Conservation (phyloP, 1,140 invertebrate genomes). For the Diabrotica undecimpunctata region DNA sequence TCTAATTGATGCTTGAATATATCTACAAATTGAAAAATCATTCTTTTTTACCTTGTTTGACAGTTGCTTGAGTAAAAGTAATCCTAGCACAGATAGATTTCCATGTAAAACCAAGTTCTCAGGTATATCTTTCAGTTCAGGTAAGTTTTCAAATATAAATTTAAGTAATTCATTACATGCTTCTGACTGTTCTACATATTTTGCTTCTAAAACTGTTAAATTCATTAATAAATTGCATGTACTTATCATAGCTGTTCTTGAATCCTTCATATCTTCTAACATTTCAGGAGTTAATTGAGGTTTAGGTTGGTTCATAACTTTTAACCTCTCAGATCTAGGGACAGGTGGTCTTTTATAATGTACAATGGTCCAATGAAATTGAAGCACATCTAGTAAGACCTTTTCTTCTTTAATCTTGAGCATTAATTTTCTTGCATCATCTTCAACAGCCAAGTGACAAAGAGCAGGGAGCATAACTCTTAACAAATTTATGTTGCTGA, state of each 20-base stretch:
- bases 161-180: constrained; percentile 77
- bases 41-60: constrained; percentile 77
- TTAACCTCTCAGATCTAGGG: constrained; percentile 70
- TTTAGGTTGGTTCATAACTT: constrained; percentile 68
- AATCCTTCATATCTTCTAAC: constrained; percentile 77
- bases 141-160: constrained; percentile 83
- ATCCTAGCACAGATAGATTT: constrained; percentile 76
- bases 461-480: constrained; percentile 79
- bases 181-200: constrained; percentile 71
- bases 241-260: constrained; percentile 76
- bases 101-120: constrained; percentile 82
- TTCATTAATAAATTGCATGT: constrained; percentile 92
- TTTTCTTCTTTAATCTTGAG: constrained; percentile 76
- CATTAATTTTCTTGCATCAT: constrained; percentile 76
- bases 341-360: constrained; percentile 79
- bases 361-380: constrained; percentile 82
- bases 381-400: constrained; percentile 72
- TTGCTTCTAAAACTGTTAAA: constrained; percentile 80
- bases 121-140: constrained; percentile 75
- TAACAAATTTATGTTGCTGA: constrained; percentile 69
- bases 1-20: constrained; percentile 80
- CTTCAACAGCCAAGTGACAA: constrained; percentile 87
- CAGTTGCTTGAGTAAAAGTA: constrained; percentile 80
- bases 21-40: constrained; percentile 82
- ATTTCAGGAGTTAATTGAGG: constrained; percentile 68